Conservation (phyloP, 2,888 invertebrate species). For the Melinaea menophilus region DNA sequence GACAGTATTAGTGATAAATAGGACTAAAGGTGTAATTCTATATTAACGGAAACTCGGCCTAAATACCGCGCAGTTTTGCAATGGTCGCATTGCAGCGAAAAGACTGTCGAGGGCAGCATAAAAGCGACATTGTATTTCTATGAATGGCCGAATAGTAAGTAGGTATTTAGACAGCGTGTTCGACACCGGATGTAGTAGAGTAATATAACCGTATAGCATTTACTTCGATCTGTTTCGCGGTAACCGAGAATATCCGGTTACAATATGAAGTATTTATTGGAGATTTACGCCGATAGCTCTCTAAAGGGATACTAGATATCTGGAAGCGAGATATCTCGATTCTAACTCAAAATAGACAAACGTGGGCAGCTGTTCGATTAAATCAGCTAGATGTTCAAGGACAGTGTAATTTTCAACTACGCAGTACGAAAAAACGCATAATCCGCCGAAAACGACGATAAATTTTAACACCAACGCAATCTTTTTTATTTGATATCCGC, state of each 20-base stretch:
- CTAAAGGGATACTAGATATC: slow-evolving; percentile 24
- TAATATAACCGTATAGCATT: slow-evolving; percentile 51
- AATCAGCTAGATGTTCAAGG: slow-evolving; percentile 57
- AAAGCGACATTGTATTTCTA: slow-evolving; percentile 46
- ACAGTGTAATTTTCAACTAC: slow-evolving; percentile 55
- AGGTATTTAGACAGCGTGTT: slow-evolving; percentile 40
- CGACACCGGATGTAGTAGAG: slow-evolving; percentile 59
- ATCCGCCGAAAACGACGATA: slow-evolving; percentile 60
- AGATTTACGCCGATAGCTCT: slow-evolving; percentile 47
- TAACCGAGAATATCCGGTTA: slow-evolving; percentile 62
- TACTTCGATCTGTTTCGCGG: slow-evolving; percentile 59
- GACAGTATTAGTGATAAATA: slow-evolving; percentile 10
- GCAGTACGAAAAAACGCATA: slow-evolving; percentile 60
- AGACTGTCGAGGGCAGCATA: slow-evolving; percentile 46
- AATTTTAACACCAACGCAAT: slow-evolving; percentile 69
- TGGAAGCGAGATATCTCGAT: slow-evolving; percentile 53
- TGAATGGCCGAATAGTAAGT: slow-evolving; percentile 52
- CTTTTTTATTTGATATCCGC: slow-evolving; percentile 71
- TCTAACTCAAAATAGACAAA: slow-evolving; percentile 64
- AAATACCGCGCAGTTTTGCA: slow-evolving; percentile 51
- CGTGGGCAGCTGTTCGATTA: slow-evolving; percentile 64
- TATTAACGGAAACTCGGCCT: slow-evolving; percentile 48
- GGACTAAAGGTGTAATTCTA: slow-evolving; percentile 36
- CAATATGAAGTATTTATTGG: slow-evolving; percentile 68
- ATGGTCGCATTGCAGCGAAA: slow-evolving; percentile 45